Conservation (phyloP, 2,888 invertebrate species). For the Drosophila heteroneura region DNA sequence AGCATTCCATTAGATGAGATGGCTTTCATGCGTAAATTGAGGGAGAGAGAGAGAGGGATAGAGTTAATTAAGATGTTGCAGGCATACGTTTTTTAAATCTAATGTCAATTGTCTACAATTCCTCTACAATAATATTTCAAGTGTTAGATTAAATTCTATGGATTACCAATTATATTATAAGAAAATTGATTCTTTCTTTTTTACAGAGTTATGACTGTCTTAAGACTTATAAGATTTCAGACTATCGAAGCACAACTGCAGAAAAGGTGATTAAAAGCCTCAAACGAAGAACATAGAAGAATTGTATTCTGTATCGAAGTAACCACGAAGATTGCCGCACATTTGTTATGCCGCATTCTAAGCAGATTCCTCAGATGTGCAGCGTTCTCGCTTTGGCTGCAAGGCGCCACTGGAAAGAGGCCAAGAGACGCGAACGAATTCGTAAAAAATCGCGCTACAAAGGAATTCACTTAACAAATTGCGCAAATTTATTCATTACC, state of each 20-base stretch:
- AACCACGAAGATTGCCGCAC: slow-evolving; percentile 10
- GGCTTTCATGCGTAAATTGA: background rate
- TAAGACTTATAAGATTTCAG: background rate
- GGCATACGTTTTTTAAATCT: background rate
- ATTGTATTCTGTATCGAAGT: background rate
- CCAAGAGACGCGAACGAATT: slow-evolving; percentile 60
- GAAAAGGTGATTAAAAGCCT: background rate
- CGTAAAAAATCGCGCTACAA: slow-evolving; percentile 80
- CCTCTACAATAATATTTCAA: background rate
- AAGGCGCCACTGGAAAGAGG: slow-evolving; percentile 62
- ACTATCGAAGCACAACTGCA: background rate
- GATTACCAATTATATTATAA: background rate
- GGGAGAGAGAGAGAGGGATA: background rate
- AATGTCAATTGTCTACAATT: background rate
- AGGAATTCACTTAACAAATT: slow-evolving; percentile 83
- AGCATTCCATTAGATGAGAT: background rate
- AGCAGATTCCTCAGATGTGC: slow-evolving; percentile 28
- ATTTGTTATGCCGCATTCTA: slow-evolving; percentile 57
- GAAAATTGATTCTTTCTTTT: background rate
- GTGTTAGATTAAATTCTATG: background rate
- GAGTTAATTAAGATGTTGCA: slow-evolving; percentile 1
- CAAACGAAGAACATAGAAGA: background rate
- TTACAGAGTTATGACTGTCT: background rate
- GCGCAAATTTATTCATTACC: slow-evolving; percentile 83
- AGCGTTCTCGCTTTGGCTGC: background rate